Base-by-base conservation (phyloP, 2,113 vertebrate genomes). In the Stigmatopora nigra region DNA sequence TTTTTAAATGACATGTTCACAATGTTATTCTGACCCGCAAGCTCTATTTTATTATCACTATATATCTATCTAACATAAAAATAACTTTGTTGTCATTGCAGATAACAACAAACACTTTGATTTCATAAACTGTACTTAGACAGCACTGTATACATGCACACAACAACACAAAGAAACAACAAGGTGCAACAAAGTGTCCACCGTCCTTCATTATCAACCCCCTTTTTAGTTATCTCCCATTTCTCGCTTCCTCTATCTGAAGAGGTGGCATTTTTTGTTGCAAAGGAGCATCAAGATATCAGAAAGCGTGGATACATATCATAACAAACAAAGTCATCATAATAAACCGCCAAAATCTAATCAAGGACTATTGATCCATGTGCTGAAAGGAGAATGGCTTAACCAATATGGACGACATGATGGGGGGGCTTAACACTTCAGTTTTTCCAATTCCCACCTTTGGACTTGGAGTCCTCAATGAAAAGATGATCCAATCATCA, bases 311-410 rank as follows among this genome's bases (percentile, higher is more conserved):
- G 87, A 88, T 93, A 92, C 92, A 94, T 88, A 90, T 93, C 86
- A 88, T 85, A 88, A 89, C 87, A 89, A 89, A 89, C 87, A 87
- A 87, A 89, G 87, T 84, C 84, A 86, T 75, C 76, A 82, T 79
- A 82, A 83, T 83, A 35, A 86, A 81, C 84, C 84, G 73, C 72
- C 69, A 89, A 93, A 95, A 97, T 94, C 92, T 92, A 93, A 94
- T 95, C 93, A 95, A 90, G 92, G 91, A 90, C 89, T 93, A 92
- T 92, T 92, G 92, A 94, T 93, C 94, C 92, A 92, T 88, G 89
- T 89, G 89, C 91, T 95, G 92, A 95, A 94, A 92, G 88, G 84
- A 88, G 87, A 86, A 84, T 85, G 84, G 84, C 82, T 86, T 83
- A 81, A 82, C 85, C 85, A 87, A 81, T 81, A 78, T 79, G 78